Base-by-base conservation (phyloP, 1,140 invertebrate species). In the Zaprionus capensis region DNA sequence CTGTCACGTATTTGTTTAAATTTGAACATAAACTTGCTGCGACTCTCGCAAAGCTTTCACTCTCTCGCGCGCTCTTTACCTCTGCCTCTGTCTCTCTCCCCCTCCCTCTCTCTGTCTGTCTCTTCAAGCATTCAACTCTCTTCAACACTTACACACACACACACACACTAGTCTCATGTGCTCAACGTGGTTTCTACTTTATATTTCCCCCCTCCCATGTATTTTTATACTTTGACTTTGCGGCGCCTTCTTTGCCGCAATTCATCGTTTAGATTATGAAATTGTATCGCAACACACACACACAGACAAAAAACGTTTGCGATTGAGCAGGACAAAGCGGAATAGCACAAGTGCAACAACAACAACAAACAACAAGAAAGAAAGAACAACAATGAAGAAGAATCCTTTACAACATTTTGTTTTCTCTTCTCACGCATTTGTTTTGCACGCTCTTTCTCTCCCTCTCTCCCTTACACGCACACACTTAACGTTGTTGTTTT, bases 101-200 rank as follows among this genome's bases (percentile, higher is more conserved):
- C 22, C 34, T 22, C 26, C 14, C 28, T 20, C 28, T 1, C n/a
- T 34, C 1, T n/a, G 12, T 15, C 34, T 14, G 46, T 46, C 41
- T 55, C 24, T 58, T 53, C 55, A 49, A 66, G 59, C 49, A 15
- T 31, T 9, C 28, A 31, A 31, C 28, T 31, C 31, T 34, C 31
- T 34, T 34, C 31, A 11, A 34, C 24, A 62, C 9, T 41, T 34
- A 55, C 61, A 64, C 26, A 46, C 64, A 46, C 49, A 74, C 20
- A 67, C 17, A 34, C 46, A 38, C 38, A 41, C n/a, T 59, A 61
- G 31, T 66, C 64, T 31, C 31, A 7, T 34, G 31, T 66, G 76
- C 68, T 86, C 76, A 86, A 88, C 83, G 83, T 86, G 83, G 77
- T 86, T 86, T 83, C 72, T 78, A 70, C 62, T 70, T 63, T 38